Base-by-base conservation (phyloP, 2,797 vertebrate species). In the Anguilla pacifica region DNA sequence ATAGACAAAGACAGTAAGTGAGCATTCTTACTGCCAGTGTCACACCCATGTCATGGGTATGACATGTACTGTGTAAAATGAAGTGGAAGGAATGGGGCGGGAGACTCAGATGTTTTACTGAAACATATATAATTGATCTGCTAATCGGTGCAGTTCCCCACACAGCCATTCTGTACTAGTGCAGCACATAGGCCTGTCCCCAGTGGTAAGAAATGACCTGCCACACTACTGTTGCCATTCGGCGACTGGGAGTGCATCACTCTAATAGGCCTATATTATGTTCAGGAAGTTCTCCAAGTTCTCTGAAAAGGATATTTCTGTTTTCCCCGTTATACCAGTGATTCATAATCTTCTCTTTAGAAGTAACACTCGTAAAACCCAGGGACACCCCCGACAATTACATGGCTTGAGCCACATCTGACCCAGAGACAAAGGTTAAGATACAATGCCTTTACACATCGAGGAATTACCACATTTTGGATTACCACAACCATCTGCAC, bases 1-100 rank as follows among this genome's bases (percentile, higher is more conserved):
- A 2, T 92, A 87, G 95, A 96, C 85, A 19, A 0, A 77, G 83
- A 94, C 0, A 94, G 96, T 96, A 86, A 95, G 95, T 92, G 17
- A 0, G 86, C 3, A 6, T 10, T 43, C 28, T 35, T 15, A 19
- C 31, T 13, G 70, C 70, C 28, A 22, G 10, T 67, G 61, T n/a
- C 6, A 67, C 61, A 67, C 61, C 22, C 22, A 9, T 13, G 61
- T 25, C 6, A n/a, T n/a, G 61, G 22, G 61, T n/a, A 67, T 67
- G 61, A 3, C 17, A 59, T 59, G 17, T 59, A 59, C 13, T 59
- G 57, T 59, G 57, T 59, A 59, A 59, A 59, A 59, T 59, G 57
- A 17, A 17, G 17, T 59, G 28, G n/a, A 70, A n/a, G 25, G 5
- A 67, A 67, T 57, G 55, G 55, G 15, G 55, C 17, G 15, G 55